These are phyloP conservation scores for Orientallactaga sibirica DNA, from an alignment of 2,797 vertebrate species.

Conservation along the genomic window DNA sequence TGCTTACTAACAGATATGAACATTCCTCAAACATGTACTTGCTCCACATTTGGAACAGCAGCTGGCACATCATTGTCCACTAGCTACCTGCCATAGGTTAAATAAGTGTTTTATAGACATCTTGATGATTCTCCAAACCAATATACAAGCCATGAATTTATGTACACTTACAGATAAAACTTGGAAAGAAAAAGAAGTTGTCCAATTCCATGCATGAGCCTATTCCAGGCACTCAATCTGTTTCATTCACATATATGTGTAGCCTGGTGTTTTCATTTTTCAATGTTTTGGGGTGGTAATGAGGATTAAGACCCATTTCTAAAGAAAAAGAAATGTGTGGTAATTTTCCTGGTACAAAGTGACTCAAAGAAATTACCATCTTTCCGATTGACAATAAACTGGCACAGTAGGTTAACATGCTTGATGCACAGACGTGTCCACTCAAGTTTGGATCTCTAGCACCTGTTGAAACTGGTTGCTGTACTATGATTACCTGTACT, in stretches of 20 bases:
- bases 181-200: background rate
- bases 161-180: constrained; percentile 8
- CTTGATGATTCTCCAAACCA: background rate
- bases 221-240: background rate
- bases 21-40: background rate
- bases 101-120: background rate
- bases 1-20: background rate
- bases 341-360: no score
- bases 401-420: no score
- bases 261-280: background rate
- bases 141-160: background rate
- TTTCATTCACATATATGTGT: background rate
- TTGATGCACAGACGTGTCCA: no score
- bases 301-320: constrained; percentile 34
- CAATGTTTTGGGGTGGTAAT: background rate
- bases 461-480: no score
- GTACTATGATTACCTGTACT: no score
- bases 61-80: background rate
- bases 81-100: background rate
- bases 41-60: background rate
- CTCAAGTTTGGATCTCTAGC: no score
- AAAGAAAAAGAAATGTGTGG: background rate
- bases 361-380: no score
- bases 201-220: background rate
- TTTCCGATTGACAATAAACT: no score